A percentile compares a stretch with the other conserved stretches of the same genome.
phyloP scores from a whole-genome alignment of 92 coral and sea anemone species.

The Phenganax subtilis region DNA sequence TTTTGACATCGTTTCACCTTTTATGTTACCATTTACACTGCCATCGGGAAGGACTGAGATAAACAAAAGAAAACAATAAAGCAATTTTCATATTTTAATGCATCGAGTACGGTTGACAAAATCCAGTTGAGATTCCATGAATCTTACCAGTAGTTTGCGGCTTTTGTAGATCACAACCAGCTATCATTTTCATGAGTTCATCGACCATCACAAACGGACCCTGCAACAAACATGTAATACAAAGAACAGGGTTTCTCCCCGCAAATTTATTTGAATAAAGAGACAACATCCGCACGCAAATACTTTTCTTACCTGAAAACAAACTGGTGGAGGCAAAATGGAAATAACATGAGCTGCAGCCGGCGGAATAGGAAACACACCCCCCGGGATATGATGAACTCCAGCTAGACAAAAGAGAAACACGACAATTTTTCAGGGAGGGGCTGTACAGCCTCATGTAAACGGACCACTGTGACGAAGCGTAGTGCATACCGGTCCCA shows the following conservation, averaged over 20 bases:
- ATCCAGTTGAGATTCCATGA: too few species aligned
- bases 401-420: constrained; percentile 57
- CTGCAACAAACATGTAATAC: constrained; percentile 30
- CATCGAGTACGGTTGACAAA: too few species aligned
- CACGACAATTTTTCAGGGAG: background rate
- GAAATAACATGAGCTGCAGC: constrained; percentile 97
- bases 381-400: constrained; percentile 90
- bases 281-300: background rate
- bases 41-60: constrained; percentile 46
- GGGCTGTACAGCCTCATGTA: background rate
- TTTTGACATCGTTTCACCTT: constrained; percentile 61
- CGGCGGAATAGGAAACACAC: constrained; percentile 95
- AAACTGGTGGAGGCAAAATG: constrained; percentile 83
- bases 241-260: background rate
- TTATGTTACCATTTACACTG: constrained; percentile 64
- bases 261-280: background rate
- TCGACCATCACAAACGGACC: constrained; percentile 97
- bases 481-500: constrained; percentile 30
- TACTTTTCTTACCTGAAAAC: constrained; percentile 64
- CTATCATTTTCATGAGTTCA: constrained; percentile 66
- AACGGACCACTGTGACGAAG: too few species aligned
- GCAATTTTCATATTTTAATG: background rate
- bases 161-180: constrained; percentile 59
- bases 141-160: constrained; percentile 32
- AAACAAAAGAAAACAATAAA: background rate